A percentile compares a stretch with the other conserved stretches of the same genome.
Conservation (phyloP, 2,888 invertebrate genomes). For the Aethes cnicana region DNA sequence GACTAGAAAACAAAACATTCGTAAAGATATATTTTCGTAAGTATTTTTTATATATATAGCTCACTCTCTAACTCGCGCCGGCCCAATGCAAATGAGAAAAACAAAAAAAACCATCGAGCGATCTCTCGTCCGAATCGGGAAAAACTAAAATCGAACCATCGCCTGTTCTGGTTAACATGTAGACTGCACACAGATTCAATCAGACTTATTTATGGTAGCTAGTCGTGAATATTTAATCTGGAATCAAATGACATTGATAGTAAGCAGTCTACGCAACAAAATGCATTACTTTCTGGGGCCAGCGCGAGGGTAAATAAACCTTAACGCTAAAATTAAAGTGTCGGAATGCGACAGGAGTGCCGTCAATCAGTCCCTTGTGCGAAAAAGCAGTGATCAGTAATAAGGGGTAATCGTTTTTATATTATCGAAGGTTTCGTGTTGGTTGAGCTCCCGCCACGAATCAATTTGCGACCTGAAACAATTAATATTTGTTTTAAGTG, state of each 20-base stretch:
- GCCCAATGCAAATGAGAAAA: slow-evolving; percentile 49
- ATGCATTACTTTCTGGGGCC: slow-evolving; percentile 45
- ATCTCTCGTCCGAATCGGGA: slow-evolving; percentile 46
- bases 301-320: slow-evolving; percentile 67
- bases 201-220: neutral
- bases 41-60: slow-evolving; percentile 56
- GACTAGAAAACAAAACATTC: slow-evolving; percentile 76
- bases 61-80: slow-evolving; percentile 55
- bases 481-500: no score
- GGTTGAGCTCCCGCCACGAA: slow-evolving; percentile 44
- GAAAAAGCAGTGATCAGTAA: slow-evolving; percentile 65
- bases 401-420: slow-evolving; percentile 54
- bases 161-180: slow-evolving; percentile 49
- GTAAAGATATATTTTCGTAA: slow-evolving; percentile 59
- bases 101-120: slow-evolving; percentile 57
- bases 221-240: neutral
- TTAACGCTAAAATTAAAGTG: slow-evolving; percentile 69
- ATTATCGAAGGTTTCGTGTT: slow-evolving; percentile 49
- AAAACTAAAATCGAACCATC: slow-evolving; percentile 63
- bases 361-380: slow-evolving; percentile 62
- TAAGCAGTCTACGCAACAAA: slow-evolving; percentile 30
- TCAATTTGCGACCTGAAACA: slow-evolving; percentile 62
- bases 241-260: neutral
- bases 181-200: slow-evolving; percentile 27
- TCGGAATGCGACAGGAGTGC: slow-evolving; percentile 73